These are phyloP conservation scores for Ostrea denselamellosa DNA, from an alignment of 1,140 invertebrate genomes.

Conservation along the genomic window DNA sequence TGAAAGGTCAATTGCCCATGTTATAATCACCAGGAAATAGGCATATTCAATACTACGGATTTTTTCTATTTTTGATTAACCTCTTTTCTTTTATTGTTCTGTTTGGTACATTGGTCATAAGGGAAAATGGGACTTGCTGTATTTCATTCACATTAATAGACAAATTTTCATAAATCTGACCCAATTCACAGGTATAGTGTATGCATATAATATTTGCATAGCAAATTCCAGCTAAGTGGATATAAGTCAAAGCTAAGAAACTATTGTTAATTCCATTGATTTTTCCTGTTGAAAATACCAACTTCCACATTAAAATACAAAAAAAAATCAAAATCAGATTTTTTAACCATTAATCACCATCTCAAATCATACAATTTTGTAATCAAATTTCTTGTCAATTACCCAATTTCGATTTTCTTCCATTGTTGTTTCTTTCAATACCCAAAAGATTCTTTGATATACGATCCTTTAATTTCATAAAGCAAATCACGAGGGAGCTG, in stretches of 20 bases:
- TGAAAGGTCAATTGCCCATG: not conserved
- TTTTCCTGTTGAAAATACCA: slow-evolving; percentile 1
- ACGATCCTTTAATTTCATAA: slow-evolving; percentile 32
- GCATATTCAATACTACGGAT: slow-evolving; percentile 1
- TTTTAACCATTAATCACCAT: slow-evolving; percentile 6
- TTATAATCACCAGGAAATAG: slow-evolving; percentile 13
- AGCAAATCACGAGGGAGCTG: not conserved
- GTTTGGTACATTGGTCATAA: not conserved
- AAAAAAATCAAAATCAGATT: not conserved
- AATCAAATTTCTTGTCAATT: slow-evolving; percentile 35
- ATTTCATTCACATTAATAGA: not conserved
- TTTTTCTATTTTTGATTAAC: slow-evolving; percentile 3
- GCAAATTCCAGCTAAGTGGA: not conserved
- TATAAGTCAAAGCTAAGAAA: not conserved
- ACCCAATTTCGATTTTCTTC: slow-evolving; percentile 22
- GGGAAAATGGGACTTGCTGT: not conserved
- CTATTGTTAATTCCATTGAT: slow-evolving; percentile 8
- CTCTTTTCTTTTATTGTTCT: not conserved
- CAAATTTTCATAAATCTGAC: not conserved
- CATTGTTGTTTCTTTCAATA: slow-evolving; percentile 8
- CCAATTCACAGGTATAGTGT: not conserved
- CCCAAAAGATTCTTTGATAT: not conserved
- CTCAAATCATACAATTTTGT: slow-evolving; percentile 14
- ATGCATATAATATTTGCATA: not conserved
- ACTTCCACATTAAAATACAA: not conserved